Percentiles rank a stretch among this genome's conserved stretches.
Conservation (phyloP, 2,888 invertebrate genomes). For the Hirudinaria manillensis region DNA sequence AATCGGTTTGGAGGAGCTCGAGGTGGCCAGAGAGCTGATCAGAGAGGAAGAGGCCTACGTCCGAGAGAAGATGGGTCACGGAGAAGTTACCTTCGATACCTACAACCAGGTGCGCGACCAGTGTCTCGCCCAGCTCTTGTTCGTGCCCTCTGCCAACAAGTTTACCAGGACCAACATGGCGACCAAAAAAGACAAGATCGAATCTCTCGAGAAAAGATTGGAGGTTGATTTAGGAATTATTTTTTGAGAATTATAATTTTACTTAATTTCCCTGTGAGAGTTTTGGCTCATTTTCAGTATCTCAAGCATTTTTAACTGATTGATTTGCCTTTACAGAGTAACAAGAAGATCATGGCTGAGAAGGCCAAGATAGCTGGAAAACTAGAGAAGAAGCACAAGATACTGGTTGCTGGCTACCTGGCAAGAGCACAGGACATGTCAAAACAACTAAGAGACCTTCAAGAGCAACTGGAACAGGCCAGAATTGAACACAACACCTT, state of each 20-base stretch:
- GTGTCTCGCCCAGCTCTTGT: conserved; percentile 83
- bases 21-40: conserved; percentile 19
- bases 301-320: background rate
- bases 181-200: conserved; percentile 88
- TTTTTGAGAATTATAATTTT: too few species aligned
- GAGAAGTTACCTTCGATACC: background rate
- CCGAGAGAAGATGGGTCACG: conserved; percentile 8
- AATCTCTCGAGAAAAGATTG: conserved; percentile 81
- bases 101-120: conserved; percentile 85
- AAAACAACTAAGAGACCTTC: conserved; percentile 64
- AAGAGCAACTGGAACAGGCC: conserved; percentile 81
- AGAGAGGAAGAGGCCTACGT: background rate
- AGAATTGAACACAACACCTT: conserved; percentile 84
- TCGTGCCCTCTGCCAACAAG: conserved; percentile 80
- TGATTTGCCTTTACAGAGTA: conserved; percentile 52
- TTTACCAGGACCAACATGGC: conserved; percentile 90
- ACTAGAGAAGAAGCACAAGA: conserved; percentile 92
- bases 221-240: conserved; percentile 58
- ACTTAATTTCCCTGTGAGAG: too few species aligned
- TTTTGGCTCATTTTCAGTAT: too few species aligned
- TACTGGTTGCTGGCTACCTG: conserved; percentile 87
- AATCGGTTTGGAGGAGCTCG: conserved; percentile 60
- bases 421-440: conserved; percentile 71
- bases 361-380: conserved; percentile 94
- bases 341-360: conserved; percentile 88